Conservation (phyloP, 2,797 vertebrate species). For the Sebastes flavidus region DNA sequence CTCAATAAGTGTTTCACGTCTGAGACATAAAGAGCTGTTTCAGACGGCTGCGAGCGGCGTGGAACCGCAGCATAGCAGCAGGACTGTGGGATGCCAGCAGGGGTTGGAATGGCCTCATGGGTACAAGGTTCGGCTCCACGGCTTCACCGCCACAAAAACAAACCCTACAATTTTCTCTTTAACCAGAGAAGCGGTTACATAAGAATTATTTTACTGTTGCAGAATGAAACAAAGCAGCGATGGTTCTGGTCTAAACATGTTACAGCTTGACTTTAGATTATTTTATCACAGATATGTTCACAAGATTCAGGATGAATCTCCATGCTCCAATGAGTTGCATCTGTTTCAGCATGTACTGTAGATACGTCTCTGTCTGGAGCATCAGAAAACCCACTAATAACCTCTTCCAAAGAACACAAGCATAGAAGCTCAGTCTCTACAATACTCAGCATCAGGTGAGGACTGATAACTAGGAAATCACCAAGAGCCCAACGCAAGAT, state of each 20-base stretch:
- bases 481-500: fast-evolving
- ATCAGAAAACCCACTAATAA: too few species aligned
- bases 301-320: not conserved
- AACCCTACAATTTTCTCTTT: constrained; percentile 36
- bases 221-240: not conserved
- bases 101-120: constrained; percentile 28
- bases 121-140: constrained; percentile 11
- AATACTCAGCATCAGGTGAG: too few species aligned
- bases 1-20: constrained; percentile 32
- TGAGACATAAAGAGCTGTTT: constrained; percentile 31
- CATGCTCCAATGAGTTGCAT: too few species aligned
- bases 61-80: constrained; percentile 16
- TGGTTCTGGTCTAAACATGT: not conserved
- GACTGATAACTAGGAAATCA: too few species aligned
- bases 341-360: too few species aligned
- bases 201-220: constrained; percentile 10
- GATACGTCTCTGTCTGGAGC: too few species aligned
- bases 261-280: not conserved
- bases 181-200: constrained; percentile 15
- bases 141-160: constrained; percentile 23
- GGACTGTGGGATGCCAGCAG: constrained; percentile 35
- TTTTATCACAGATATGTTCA: not conserved
- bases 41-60: too few species aligned
- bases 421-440: too few species aligned
- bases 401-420: too few species aligned